Evolutionary conservation across 2,888 invertebrate genomes (phyloP).

Genomic region (Cartodere bifasciata): DNA sequence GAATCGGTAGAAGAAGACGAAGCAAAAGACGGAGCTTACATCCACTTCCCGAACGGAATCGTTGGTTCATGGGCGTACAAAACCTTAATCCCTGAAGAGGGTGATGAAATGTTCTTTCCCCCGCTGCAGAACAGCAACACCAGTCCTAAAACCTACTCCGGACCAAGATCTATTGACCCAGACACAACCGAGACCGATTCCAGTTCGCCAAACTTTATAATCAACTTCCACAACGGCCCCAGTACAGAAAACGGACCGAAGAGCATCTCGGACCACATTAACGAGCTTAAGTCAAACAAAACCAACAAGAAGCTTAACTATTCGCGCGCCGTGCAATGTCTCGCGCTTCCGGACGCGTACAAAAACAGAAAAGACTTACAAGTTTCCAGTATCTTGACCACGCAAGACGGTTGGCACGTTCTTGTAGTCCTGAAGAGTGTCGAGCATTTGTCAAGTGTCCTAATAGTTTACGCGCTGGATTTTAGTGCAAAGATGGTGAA

Average conservation of each 20-base stretch:
- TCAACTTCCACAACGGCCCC: slow-evolving; percentile 24
- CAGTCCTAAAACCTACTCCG: slow-evolving; percentile 12
- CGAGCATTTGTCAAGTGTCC: slow-evolving; percentile 30
- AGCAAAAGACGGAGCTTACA: slow-evolving; percentile 5
- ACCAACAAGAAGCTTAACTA: slow-evolving; percentile 31
- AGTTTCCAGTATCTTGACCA: slow-evolving; percentile 53
- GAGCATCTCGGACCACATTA: slow-evolving; percentile 35
- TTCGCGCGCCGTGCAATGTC: slow-evolving; percentile 43
- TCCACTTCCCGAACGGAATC: slow-evolving; percentile 4
- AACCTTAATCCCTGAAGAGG: slow-evolving; percentile 34
- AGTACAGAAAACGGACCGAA: too few relatives aligned
- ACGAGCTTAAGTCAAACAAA: slow-evolving; percentile 31
- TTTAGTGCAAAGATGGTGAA: slow-evolving; percentile 38
- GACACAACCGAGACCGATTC: slow-evolving; percentile 18
- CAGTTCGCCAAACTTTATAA: too few relatives aligned
- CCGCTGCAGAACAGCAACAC: slow-evolving; percentile 21
- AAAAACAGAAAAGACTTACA: slow-evolving; percentile 39
- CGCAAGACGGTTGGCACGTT: slow-evolving; percentile 54
- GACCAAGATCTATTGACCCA: slow-evolving; percentile 10
- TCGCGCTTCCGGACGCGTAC: slow-evolving; percentile 40
- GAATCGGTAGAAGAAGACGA: too few relatives aligned
- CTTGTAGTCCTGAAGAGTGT: slow-evolving; percentile 41
- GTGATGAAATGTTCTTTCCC: slow-evolving; percentile 32
- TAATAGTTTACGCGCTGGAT: slow-evolving; percentile 45
- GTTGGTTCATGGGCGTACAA: too few relatives aligned